Conservation (phyloP, 1,140 invertebrate species). For the Kradibia gibbosae region DNA sequence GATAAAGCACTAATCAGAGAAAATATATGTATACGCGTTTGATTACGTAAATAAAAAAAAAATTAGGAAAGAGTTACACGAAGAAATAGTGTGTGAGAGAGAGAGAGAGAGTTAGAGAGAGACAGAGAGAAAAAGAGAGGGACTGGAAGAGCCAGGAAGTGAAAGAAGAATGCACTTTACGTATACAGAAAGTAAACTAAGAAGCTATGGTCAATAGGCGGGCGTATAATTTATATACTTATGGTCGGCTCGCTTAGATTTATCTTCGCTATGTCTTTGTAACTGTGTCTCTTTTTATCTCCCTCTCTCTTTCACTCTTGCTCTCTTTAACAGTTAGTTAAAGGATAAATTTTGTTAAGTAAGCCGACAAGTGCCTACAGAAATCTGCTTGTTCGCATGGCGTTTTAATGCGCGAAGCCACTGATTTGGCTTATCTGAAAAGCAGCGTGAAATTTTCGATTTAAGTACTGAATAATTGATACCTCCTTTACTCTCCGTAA, state of each 20-base stretch:
- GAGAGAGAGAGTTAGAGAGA: neutral
- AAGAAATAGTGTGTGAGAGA: neutral
- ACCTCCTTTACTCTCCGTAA: neutral
- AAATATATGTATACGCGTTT: no score
- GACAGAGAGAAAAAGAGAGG: neutral
- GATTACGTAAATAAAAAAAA: no score
- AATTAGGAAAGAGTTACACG: neutral
- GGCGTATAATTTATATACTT: slow-evolving; percentile 20
- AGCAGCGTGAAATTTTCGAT: neutral
- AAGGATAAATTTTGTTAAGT: neutral
- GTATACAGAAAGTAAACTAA: neutral
- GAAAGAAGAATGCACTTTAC: neutral
- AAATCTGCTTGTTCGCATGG: neutral
- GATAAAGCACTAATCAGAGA: no score
- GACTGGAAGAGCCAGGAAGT: neutral
- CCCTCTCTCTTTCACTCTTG: neutral
- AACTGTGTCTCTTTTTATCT: neutral
- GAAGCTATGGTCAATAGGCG: slow-evolving; percentile 7
- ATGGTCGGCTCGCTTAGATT: neutral
- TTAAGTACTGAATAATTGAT: neutral
- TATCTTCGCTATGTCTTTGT: neutral
- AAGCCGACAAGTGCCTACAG: neutral
- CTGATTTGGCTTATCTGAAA: neutral
- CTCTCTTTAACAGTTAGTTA: neutral
- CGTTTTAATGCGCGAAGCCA: neutral